Evolutionary conservation across 2,113 vertebrate genomes (phyloP), one percentile per base, ranked within the genome.

Genomic region (Strigops habroptila): DNA sequence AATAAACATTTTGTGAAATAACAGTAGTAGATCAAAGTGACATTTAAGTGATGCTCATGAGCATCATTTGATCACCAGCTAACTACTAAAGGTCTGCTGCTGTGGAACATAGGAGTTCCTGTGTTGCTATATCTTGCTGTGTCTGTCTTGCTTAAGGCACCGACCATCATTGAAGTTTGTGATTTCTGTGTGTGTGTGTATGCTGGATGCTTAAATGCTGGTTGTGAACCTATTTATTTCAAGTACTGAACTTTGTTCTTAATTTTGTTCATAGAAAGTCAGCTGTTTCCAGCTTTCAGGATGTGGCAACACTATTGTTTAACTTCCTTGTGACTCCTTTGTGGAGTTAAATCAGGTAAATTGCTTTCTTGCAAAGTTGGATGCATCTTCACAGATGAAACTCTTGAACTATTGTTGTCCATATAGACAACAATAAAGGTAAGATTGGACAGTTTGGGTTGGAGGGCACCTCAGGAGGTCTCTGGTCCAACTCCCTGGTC

Each of bases 1-100:
- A 81, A 91, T 92, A 93, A 93, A 88, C 64, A 60, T 84, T 91
- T 90, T 90, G 33, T 81, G 82, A 93, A 94, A 83, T 95, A 96
- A 82, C 83, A 62, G 33, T n/a, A 77, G 1, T 88, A 96, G 64
- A 93, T 96, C 92, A 95, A 86, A 95, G 76, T 82, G 93, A 78
- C 55, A 30, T 83, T 86, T 86, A 93, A 93, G 64, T 94, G 90
- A 82, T 86, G 76, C 88, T 96, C 80, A 48, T 55, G 92, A 95
- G 80, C 75, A 37, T 86, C 33, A 10, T 96, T 96, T 92, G 93
- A 89, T 95, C 13, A 13, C 77, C 39, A 89, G 69, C 74, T 88
- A 80, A 90, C 76, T 93, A 39, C 39, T 78, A 10, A 64, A 88
- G 35, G 33, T 64, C 60, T 93, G 73, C 64, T 93, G 84, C 90